These are phyloP conservation scores for Cheilosia urbana DNA, from an alignment of 2,888 invertebrate genomes.

Conservation along the genomic window DNA sequence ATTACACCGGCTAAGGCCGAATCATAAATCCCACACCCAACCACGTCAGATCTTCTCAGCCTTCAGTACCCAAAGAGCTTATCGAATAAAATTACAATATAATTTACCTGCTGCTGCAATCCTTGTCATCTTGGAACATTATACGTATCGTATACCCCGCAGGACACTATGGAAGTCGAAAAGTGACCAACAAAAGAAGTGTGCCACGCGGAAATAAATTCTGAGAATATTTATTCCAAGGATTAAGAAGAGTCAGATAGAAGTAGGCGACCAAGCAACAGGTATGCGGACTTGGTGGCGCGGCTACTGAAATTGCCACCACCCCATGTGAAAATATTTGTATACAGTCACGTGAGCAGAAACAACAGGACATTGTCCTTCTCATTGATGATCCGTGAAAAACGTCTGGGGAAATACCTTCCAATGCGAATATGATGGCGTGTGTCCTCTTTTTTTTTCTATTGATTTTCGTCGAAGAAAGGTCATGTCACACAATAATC, in stretches of 20 bases:
- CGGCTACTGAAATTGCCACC: not conserved
- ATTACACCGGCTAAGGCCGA: conserved; percentile 49
- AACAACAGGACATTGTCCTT: conserved; percentile 48
- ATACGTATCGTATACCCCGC: not conserved
- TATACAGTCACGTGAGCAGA: conserved; percentile 39
- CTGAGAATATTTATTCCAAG: conserved; percentile 56
- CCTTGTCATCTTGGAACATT: conserved; percentile 53
- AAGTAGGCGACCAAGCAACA: conserved; percentile 39
- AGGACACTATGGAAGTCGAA: conserved; percentile 19
- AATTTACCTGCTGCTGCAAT: conserved; percentile 68
- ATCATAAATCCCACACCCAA: conserved; percentile 61
- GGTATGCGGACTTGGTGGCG: conserved; percentile 28
- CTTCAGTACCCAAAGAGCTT: conserved; percentile 55
- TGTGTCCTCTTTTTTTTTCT: conserved; percentile 17
- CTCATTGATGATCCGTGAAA: conserved; percentile 33
- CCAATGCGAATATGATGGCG: conserved; percentile 7
- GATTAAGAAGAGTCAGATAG: conserved; percentile 29
- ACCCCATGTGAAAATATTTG: conserved; percentile 43
- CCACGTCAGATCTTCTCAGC: conserved; percentile 5
- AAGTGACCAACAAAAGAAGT: conserved; percentile 32
- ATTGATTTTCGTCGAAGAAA: conserved; percentile 29
- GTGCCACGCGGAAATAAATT: conserved; percentile 25
- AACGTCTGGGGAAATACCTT: conserved; percentile 2
- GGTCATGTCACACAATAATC: conserved; percentile 65
- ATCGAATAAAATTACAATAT: conserved; percentile 73